Conservation (phyloP, 2,797 vertebrate genomes). For the Onychomys leucogaster region DNA sequence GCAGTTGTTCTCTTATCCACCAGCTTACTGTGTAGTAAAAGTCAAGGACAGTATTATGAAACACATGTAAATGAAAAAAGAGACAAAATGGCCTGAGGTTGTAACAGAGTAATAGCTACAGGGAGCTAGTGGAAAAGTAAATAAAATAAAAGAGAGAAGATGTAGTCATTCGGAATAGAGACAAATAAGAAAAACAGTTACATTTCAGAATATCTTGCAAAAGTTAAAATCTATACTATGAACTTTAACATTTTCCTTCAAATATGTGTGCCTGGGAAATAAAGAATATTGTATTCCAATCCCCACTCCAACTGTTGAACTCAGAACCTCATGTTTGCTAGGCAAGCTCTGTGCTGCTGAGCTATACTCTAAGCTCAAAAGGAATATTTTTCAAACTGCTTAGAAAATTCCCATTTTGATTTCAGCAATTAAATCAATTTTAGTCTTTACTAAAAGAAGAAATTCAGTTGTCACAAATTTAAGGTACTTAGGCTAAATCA, state of each 20-base stretch:
- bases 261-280: background rate
- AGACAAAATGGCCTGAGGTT: background rate
- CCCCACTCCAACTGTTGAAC: background rate
- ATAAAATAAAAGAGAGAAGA: background rate
- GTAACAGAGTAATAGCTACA: background rate
- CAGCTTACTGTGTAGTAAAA: background rate
- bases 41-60: background rate
- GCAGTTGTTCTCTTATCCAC: background rate
- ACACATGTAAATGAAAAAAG: constrained; percentile 6
- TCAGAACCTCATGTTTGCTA: background rate
- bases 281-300: background rate
- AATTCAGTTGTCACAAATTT: constrained; percentile 61
- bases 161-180: background rate
- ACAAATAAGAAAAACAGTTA: background rate
- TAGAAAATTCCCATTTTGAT: constrained; percentile 61
- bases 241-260: constrained; percentile 22
- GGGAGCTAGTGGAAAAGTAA: background rate
- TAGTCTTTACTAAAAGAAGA: constrained; percentile 48
- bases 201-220: constrained; percentile 1
- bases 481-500: constrained; percentile 66
- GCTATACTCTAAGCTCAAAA: background rate
- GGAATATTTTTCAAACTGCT: constrained; percentile 39
- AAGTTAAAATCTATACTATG: background rate
- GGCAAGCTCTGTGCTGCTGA: background rate
- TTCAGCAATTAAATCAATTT: constrained; percentile 69